phyloP scores from a whole-genome alignment of 2,113 vertebrate genomes.

The Eidolon helvum region DNA sequence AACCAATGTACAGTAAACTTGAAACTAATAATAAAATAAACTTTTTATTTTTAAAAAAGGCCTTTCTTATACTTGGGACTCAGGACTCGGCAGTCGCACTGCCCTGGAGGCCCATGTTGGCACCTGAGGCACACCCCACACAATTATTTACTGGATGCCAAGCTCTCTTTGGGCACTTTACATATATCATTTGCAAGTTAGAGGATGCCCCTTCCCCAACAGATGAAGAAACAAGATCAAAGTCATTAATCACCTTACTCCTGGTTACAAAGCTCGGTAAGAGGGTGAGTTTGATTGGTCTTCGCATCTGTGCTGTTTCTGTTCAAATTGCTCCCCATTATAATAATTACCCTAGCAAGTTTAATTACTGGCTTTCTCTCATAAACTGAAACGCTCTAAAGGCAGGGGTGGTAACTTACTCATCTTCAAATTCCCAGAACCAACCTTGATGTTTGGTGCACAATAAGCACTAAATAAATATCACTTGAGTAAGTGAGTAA shows the following conservation, averaged over 20 bases:
- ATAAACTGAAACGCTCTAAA: neutral
- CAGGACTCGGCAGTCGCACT: neutral
- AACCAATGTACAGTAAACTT: no score
- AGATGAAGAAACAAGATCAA: neutral
- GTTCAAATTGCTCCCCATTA: neutral
- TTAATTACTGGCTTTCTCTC: neutral
- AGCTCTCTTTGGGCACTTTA: neutral
- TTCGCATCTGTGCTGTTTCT: neutral
- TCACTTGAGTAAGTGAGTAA: neutral
- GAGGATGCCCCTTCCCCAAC: rapidly evolving
- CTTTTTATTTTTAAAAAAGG: no score
- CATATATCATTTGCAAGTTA: neutral
- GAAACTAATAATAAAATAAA: no score
- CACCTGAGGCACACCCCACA: neutral
- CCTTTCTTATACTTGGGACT: neutral
- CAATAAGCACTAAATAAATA: neutral
- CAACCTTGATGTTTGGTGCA: neutral
- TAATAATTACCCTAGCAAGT: neutral
- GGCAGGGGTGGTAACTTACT: neutral
- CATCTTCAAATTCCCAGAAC: neutral
- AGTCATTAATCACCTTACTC: neutral
- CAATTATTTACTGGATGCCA: neutral
- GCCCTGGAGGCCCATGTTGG: neutral
- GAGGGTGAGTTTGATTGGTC: neutral
- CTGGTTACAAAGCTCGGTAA: neutral